Evolutionary conservation across 2,797 vertebrate species (phyloP).

Genomic region (Botia almorhae): DNA sequence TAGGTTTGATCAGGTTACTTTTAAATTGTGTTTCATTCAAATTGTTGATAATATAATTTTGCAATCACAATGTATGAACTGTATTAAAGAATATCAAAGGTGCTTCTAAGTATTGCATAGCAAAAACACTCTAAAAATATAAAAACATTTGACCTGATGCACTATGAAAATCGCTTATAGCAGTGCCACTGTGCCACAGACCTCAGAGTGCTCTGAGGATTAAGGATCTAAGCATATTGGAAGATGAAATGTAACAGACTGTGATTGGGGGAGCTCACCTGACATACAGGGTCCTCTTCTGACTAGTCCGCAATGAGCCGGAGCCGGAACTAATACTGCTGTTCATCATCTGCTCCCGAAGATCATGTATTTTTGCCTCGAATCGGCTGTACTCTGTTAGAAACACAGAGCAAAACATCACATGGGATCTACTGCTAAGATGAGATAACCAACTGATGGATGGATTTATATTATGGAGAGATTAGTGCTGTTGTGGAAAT

Average conservation of each 20-base stretch:
- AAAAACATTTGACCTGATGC: neutral
- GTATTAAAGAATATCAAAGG: neutral
- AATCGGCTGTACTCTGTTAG: too few species aligned
- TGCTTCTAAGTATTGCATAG: neutral
- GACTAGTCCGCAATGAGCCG: too few species aligned
- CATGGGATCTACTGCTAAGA: neutral
- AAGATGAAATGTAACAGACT: constrained; percentile 30
- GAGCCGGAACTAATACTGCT: too few species aligned
- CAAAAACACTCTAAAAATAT: neutral
- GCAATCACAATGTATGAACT: neutral
- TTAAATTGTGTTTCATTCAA: too few species aligned
- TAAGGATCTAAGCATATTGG: neutral
- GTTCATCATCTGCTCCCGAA: too few species aligned
- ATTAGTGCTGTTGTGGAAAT: too few species aligned
- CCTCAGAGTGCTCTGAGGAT: constrained; percentile 2
- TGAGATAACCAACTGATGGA: constrained; percentile 5
- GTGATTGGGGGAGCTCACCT: neutral
- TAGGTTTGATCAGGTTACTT: too few species aligned
- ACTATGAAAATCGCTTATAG: neutral
- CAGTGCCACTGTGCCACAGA: neutral
- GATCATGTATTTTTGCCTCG: too few species aligned
- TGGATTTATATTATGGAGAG: constrained; percentile 6
- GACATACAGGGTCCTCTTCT: too few species aligned
- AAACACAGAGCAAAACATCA: too few species aligned
- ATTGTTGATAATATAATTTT: neutral